These are phyloP conservation scores for Hydrozoanthus tunicans DNA, from an alignment of 64 coral and sea anemone species.

Conservation along the genomic window DNA sequence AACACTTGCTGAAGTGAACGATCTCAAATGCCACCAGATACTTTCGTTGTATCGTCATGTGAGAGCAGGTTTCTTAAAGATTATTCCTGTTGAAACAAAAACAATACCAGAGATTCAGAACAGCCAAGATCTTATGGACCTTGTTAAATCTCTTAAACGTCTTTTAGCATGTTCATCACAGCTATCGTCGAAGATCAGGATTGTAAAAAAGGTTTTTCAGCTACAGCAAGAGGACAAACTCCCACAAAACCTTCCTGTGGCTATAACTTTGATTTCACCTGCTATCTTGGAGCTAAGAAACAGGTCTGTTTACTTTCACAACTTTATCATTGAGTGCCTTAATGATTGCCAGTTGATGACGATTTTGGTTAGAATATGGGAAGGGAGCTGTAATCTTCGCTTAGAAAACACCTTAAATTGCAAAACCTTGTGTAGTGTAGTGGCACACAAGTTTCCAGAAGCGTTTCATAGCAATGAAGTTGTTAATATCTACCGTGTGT, in stretches of 20 bases:
- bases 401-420: background rate
- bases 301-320: background rate
- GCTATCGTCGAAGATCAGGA: background rate
- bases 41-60: slow-evolving; percentile 6
- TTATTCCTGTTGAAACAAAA: background rate
- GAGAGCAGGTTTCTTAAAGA: background rate
- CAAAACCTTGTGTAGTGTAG: background rate
- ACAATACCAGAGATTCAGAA: background rate
- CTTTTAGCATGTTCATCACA: background rate
- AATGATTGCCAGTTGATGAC: background rate
- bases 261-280: background rate
- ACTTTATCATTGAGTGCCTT: slow-evolving; percentile 2
- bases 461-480: background rate
- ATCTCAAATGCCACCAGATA: background rate
- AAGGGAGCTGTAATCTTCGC: background rate
- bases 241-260: background rate
- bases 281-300: background rate
- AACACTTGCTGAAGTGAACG: background rate
- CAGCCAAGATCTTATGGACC: background rate
- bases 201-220: background rate
- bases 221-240: background rate
- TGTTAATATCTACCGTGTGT: background rate
- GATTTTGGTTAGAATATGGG: background rate
- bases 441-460: background rate
- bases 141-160: background rate